Percentiles rank a stretch among this genome's conserved stretches.
These are phyloP conservation scores for Oryzias curvinotus DNA, from an alignment of 2,113 vertebrate genomes.

Conservation along the genomic window DNA sequence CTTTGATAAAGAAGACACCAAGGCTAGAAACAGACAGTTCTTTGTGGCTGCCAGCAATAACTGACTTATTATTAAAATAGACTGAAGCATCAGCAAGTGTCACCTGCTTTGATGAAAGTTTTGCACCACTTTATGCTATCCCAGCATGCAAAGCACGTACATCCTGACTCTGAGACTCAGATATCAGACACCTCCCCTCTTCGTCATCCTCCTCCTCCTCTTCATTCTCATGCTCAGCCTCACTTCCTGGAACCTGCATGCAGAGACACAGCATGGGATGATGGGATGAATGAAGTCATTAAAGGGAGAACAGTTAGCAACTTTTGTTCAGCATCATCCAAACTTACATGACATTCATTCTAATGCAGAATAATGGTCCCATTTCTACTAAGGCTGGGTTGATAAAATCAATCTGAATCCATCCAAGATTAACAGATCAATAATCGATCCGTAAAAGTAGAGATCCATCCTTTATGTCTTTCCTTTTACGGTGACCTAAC, in stretches of 20 bases:
- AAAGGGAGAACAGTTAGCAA: slow-evolving; percentile 55
- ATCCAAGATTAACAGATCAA: too few relatives aligned
- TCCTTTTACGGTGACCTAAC: too few relatives aligned
- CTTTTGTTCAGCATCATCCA: slow-evolving; percentile 22
- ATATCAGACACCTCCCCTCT: slow-evolving; percentile 83
- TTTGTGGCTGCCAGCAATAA: slow-evolving; percentile 16
- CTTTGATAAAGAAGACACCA: slow-evolving; percentile 2
- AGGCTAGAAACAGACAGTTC: slow-evolving; percentile 3
- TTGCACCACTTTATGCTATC: slow-evolving; percentile 43
- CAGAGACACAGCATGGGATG: slow-evolving; percentile 66
- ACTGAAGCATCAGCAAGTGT: slow-evolving; percentile 34
- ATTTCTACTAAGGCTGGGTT: background rate
- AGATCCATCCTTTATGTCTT: too few relatives aligned
- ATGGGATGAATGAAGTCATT: slow-evolving; percentile 45
- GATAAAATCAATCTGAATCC: too few relatives aligned
- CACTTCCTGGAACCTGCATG: slow-evolving; percentile 85
- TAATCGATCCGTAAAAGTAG: too few relatives aligned
- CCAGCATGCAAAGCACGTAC: slow-evolving; percentile 80
- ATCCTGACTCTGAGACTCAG: slow-evolving; percentile 80
- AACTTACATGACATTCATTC: background rate
- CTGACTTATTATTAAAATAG: slow-evolving; percentile 31
- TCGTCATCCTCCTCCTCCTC: slow-evolving; percentile 81
- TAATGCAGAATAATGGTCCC: background rate
- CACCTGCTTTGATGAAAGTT: slow-evolving; percentile 49
- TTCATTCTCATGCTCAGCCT: slow-evolving; percentile 84